These are phyloP conservation scores for Stegostoma tigrinum DNA, from an alignment of 2,113 vertebrate genomes.

Conservation along the genomic window DNA sequence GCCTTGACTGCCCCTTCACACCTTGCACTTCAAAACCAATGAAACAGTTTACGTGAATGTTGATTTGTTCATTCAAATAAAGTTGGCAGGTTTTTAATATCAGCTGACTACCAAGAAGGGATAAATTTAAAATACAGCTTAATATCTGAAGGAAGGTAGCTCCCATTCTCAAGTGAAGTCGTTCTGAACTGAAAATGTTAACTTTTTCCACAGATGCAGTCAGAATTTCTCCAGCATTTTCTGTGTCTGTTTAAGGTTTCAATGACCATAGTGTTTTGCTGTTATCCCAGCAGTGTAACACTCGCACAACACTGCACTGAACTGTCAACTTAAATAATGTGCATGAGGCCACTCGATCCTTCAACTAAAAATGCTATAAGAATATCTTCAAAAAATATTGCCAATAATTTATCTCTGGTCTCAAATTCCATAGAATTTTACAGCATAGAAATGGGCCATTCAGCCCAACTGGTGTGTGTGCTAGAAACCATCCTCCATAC, in stretches of 20 bases:
- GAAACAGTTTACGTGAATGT: background rate
- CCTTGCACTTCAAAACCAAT: no score
- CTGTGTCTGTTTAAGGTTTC: no score
- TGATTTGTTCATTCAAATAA: background rate
- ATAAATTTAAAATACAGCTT: background rate
- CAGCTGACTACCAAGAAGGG: background rate
- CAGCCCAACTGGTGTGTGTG: background rate
- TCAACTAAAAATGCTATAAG: background rate
- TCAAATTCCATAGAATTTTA: background rate
- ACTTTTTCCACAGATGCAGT: no score
- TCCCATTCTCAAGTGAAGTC: background rate
- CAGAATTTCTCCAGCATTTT: no score
- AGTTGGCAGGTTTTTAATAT: background rate
- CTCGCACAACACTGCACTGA: background rate
- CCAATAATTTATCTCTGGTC: background rate
- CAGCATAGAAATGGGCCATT: background rate
- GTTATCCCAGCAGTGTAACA: background rate
- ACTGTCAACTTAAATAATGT: background rate
- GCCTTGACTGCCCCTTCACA: background rate
- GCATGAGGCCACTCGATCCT: background rate
- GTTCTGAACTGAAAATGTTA: no score
- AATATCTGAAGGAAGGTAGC: background rate
- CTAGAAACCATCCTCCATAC: background rate
- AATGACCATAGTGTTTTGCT: no score
- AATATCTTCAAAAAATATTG: background rate